Evolutionary conservation across 2,888 invertebrate species (phyloP).

Genomic region (Junonia oenone): DNA sequence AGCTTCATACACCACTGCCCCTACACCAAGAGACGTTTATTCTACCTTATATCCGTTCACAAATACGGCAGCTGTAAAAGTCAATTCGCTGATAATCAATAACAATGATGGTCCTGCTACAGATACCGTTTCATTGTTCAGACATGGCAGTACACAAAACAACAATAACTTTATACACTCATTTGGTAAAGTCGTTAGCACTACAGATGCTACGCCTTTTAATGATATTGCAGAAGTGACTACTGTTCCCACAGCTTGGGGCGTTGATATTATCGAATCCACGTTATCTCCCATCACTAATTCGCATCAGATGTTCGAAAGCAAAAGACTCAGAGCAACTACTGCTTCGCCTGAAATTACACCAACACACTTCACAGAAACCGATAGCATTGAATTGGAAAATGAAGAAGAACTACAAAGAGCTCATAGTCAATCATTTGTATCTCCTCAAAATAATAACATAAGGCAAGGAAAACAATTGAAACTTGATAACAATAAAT

Average conservation of each 20-base stretch:
- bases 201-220: conserved; percentile 64
- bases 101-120: conserved; percentile 45
- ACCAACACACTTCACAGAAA: conserved; percentile 60
- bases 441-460: conserved; percentile 77
- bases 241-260: conserved; percentile 68
- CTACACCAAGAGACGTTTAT: conserved; percentile 44
- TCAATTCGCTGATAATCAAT: conserved; percentile 45
- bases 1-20: conserved; percentile 64
- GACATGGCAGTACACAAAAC: conserved; percentile 67
- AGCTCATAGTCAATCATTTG: conserved; percentile 85
- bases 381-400: conserved; percentile 66
- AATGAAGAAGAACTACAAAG: conserved; percentile 83
- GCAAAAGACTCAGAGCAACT: conserved; percentile 56
- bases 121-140: conserved; percentile 51
- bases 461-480: conserved; percentile 64
- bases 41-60: conserved; percentile 67
- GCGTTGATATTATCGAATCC: conserved; percentile 51
- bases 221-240: conserved; percentile 69
- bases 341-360: conserved; percentile 51
- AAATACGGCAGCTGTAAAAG: conserved; percentile 58
- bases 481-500: conserved; percentile 43
- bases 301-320: conserved; percentile 56
- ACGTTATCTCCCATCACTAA: conserved; percentile 48
- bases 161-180: conserved; percentile 53
- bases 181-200: conserved; percentile 66